Evolutionary conservation across 2,113 vertebrate species (phyloP), one percentile per base, ranked within the genome.

Genomic region (Myiagra hebetior): DNA sequence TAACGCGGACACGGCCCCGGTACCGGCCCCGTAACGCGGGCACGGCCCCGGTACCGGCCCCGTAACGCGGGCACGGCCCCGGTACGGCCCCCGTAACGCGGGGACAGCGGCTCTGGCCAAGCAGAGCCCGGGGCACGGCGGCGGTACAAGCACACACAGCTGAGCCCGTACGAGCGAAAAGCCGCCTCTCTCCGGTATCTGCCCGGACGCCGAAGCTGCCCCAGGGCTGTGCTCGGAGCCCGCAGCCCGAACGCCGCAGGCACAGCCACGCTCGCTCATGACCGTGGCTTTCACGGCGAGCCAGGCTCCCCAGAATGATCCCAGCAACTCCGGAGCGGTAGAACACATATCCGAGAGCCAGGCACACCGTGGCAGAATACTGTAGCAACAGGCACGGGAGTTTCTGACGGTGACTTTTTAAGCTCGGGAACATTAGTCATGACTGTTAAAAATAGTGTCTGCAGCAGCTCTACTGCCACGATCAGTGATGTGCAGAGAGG

Each of bases 11-110:
- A 2, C 64, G 23, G 55, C 56, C 0, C n/a, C 57, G 15, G 33
- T 35, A 35, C 41, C 11, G 1, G 0, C 27, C 1, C 8, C 3
- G 60, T 8, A 26, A 7, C 35, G 12, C 33, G 13, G 12, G 41
- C 10, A 2, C 64, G 23, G 55, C 56, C 0, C n/a, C 57, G 15
- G 33, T 35, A 35, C 41, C 11, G 1, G 0, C 27, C 1, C 8
- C 3, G 60, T 8, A 26, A 7, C 35, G 12, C 33, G 13, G 12
- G 42, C 10, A 2, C 64, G 15, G 55, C 56, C 3, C 30, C 22
- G 42, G 27, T 30, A 9, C 15, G 37, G 5, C 5, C 6, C 0
- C 39, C 7, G 41, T 9, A 28, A 4, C 21, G 23, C 19, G 10
- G 10, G 28, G 8, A 2, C 65, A 30, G 55, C 56, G 22, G 17